Evolutionary conservation across 1,140 invertebrate species (phyloP), one percentile per base, ranked within the genome.

Genomic region (Solen grandis): DNA sequence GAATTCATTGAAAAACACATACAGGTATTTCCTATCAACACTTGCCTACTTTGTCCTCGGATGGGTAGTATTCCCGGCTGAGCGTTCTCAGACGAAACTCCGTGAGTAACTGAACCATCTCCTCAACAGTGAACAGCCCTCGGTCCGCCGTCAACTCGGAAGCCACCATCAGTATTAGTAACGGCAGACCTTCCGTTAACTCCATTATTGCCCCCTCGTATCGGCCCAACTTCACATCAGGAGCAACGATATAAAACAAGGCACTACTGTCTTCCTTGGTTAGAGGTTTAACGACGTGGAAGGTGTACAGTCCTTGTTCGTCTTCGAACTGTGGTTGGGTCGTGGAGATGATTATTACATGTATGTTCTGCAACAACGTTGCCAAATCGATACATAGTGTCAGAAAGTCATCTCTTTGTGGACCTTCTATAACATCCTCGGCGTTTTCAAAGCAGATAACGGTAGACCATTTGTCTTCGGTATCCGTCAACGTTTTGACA

Each of bases 381-480:
- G 62, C 50, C 10, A 77, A 22, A 3, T 41, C 50, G 19, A 27
- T 25, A 41, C 22, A 27, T 19, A 77, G 25, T n/a, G 38, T 14
- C 60, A 77, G 16, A 13, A 77, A 66, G n/a, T 3, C 25, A 33
- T 77, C 74, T 41, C 36, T 54, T 13, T 29, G 25, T 0, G 25
- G 10, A n/a, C 46, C n/a, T 38, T 77, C 74, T 29, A 77, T 66
- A 2, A 33, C 29, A 52, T 77, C 60, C 33, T 77, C 74, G 5
- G 60, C 60, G 41, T 77, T 77, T 41, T 77, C 74, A 55, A 77
- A 55, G 22, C n/a, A n/a, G n/a, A 66, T 13, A 29, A 77, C 38
- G 22, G 35, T 31, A 19, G 54, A n/a, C 10, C 22, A n/a, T 65
- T 50, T 31, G 8, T 65, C 60, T 13, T 36, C 29, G 3, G 57